These are phyloP conservation scores for Clarias fuscus DNA, from an alignment of 2,797 vertebrate genomes.

Conservation along the genomic window DNA sequence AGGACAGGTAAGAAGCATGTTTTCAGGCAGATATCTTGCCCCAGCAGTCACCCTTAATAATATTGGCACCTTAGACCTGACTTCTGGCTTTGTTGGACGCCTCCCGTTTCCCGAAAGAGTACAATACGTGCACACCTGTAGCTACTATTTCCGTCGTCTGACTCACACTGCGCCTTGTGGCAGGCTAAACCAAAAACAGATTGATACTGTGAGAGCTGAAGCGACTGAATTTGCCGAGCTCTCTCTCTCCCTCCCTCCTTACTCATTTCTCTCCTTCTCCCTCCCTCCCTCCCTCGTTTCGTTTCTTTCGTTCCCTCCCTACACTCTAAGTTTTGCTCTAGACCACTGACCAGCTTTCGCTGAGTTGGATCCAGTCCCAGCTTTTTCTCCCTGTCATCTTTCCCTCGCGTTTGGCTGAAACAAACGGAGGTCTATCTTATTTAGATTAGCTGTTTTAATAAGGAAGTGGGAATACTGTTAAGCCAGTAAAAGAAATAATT, in stretches of 20 bases:
- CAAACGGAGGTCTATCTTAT: neutral
- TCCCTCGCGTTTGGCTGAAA: conserved; percentile 27
- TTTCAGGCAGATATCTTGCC: neutral
- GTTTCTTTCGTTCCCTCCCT: conserved; percentile 39
- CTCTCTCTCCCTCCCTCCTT: neutral
- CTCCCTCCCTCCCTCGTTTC: conserved; percentile 43
- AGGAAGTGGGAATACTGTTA: neutral
- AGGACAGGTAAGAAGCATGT: neutral
- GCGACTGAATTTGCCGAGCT: conserved; percentile 13
- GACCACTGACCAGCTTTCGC: conserved; percentile 30
- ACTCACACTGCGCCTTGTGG: conserved; percentile 3
- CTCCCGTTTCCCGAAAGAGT: neutral
- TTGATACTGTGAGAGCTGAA: neutral
- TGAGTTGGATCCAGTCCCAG: conserved; percentile 53
- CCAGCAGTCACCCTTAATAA: conserved; percentile 1
- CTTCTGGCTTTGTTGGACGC: neutral
- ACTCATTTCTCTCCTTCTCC: conserved; percentile 20
- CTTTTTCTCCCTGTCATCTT: conserved; percentile 44
- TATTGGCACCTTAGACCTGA: neutral
- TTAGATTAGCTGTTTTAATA: neutral
- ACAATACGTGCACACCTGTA: conserved; percentile 15
- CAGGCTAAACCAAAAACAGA: conserved; percentile 15
- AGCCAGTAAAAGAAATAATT: neutral
- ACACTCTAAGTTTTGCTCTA: conserved; percentile 21
- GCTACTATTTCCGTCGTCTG: neutral